phyloP scores from a whole-genome alignment of 2,113 vertebrate species.

The Uria lomvia region DNA sequence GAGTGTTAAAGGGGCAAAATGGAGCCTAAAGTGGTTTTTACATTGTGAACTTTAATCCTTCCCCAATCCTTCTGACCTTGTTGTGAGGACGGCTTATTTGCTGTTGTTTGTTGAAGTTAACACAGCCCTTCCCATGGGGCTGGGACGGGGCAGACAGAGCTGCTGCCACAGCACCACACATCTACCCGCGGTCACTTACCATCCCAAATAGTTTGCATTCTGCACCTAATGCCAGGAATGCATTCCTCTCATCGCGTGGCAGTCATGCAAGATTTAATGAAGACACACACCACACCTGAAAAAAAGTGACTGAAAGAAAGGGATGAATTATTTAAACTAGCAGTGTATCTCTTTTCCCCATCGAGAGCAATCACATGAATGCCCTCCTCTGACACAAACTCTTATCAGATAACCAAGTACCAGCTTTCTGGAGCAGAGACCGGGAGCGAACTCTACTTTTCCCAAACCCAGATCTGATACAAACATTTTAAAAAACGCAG shows the following conservation, averaged over 20 bases:
- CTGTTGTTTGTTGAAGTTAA: not conserved
- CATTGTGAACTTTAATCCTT: not conserved
- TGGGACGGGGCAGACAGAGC: not conserved
- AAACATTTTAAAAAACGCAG: not conserved
- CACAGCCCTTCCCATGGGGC: not conserved
- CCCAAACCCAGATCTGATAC: not conserved
- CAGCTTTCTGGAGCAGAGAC: not conserved
- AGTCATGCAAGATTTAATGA: slow-evolving; percentile 6
- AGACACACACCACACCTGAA: not conserved
- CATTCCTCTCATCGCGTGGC: not conserved
- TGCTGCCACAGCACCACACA: not conserved
- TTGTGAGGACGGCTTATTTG: not conserved
- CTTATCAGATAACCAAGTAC: not conserved
- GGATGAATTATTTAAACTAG: slow-evolving; percentile 25
- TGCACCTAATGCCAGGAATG: not conserved
- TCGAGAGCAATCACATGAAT: not conserved
- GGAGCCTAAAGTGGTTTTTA: not conserved
- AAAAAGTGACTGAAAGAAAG: not conserved
- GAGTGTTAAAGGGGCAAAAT: not conserved
- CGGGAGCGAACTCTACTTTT: not conserved
- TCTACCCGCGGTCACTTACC: not conserved
- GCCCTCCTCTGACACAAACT: not conserved
- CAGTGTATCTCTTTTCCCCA: not conserved
- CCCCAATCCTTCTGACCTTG: not conserved
- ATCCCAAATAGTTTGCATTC: not conserved